Conservation (phyloP, 2,113 vertebrate species). For the Macheiramphus alcinus region DNA sequence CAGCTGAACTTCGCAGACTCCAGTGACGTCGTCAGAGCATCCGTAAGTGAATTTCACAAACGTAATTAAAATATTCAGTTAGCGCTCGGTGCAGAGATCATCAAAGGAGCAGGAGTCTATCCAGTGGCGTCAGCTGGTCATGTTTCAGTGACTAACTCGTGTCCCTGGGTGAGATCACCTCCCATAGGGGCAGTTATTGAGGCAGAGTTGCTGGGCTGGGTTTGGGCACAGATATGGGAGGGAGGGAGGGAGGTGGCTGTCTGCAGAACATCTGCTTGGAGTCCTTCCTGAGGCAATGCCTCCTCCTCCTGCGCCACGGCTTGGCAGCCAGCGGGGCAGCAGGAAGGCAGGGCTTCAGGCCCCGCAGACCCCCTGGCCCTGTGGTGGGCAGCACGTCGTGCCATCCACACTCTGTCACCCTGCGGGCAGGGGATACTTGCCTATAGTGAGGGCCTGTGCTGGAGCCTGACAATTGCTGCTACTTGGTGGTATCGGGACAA, state of each 20-base stretch:
- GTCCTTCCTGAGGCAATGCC: neutral
- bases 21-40: neutral
- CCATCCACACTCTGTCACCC: neutral
- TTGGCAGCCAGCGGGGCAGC: neutral
- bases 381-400: accelerated
- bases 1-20: neutral
- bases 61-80: neutral
- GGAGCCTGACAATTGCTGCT: no score
- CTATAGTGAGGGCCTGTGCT: accelerated
- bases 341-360: neutral
- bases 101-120: neutral
- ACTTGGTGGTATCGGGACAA: no score
- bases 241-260: neutral
- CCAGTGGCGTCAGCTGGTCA: neutral
- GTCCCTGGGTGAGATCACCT: neutral
- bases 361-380: accelerated
- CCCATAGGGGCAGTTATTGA: accelerated
- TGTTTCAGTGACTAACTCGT: neutral
- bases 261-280: neutral
- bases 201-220: neutral
- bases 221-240: neutral
- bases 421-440: neutral
- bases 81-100: neutral
- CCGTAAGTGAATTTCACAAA: neutral
- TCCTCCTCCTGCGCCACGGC: no score